phyloP scores from a whole-genome alignment of 2,113 vertebrate species.

The Odontesthes bonariensis region DNA sequence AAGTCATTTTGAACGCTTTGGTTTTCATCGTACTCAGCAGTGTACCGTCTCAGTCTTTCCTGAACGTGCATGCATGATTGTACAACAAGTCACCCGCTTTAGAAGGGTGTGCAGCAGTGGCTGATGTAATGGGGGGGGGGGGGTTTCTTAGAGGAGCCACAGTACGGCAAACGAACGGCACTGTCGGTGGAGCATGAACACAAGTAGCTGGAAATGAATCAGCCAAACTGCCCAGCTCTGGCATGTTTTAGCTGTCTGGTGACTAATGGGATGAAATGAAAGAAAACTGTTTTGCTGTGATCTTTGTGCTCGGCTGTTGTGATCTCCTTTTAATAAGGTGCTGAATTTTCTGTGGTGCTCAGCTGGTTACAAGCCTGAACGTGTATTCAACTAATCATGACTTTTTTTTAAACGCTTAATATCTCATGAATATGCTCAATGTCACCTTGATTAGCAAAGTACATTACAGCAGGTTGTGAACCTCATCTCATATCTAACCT shows the following conservation, averaged over 20 bases:
- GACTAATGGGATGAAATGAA: slow-evolving; percentile 7
- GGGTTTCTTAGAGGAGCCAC: slow-evolving; percentile 27
- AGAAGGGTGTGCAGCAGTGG: slow-evolving; percentile 7
- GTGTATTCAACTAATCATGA: not conserved
- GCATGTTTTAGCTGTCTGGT: slow-evolving; percentile 16
- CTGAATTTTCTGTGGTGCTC: not conserved
- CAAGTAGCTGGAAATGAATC: slow-evolving; percentile 21
- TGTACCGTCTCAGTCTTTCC: not conserved
- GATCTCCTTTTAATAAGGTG: not conserved
- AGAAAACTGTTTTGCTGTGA: slow-evolving; percentile 1
- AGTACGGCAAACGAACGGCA: slow-evolving; percentile 29
- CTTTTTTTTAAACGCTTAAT: not conserved
- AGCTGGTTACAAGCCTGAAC: not conserved
- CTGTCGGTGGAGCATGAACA: slow-evolving; percentile 22
- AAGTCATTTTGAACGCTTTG: slow-evolving; percentile 3
- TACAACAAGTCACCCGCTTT: slow-evolving; percentile 42
- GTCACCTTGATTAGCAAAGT: too few species aligned
- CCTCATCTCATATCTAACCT: too few species aligned
- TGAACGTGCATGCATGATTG: slow-evolving; percentile 1
- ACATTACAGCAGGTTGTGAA: too few species aligned
- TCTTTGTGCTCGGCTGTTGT: not conserved
- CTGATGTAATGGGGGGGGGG: not conserved
- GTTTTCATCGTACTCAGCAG: not conserved
- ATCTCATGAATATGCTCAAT: too few species aligned
- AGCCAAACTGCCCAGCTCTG: not conserved